A percentile compares a stretch with the other conserved stretches of the same genome.
These are phyloP conservation scores for Felis chaus DNA, from an alignment of 2,113 vertebrate genomes.

Conservation along the genomic window DNA sequence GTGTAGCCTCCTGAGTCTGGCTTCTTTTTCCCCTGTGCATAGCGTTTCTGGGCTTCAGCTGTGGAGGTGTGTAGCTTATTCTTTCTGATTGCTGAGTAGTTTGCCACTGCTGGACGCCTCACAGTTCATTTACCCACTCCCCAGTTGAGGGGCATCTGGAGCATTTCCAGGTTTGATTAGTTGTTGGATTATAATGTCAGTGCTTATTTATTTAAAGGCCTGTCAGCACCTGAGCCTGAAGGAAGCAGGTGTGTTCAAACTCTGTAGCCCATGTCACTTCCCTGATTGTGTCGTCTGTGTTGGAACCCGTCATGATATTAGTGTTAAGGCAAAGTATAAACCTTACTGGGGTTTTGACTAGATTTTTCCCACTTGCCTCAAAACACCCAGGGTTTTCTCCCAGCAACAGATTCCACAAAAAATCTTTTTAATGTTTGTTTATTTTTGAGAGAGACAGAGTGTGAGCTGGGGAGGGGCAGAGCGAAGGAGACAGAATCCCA, in stretches of 20 bases:
- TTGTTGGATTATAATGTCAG: background rate
- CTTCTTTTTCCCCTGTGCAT: background rate
- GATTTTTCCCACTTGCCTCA: background rate
- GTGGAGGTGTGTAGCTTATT: rapidly evolving
- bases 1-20: background rate
- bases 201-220: background rate
- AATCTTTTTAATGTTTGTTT: no score
- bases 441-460: no score
- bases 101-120: background rate
- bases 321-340: background rate
- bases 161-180: background rate
- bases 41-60: background rate
- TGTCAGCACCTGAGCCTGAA: background rate
- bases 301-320: background rate
- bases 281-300: background rate
- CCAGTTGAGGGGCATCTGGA: background rate
- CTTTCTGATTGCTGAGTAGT: background rate
- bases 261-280: background rate
- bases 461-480: no score
- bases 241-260: background rate
- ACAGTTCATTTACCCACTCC: background rate
- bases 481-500: no score
- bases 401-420: background rate
- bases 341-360: background rate
- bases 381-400: background rate